A percentile compares a stretch with the other conserved stretches of the same genome.
Conservation (phyloP, 2,797 vertebrate species). For the Anguilla marmorata region DNA sequence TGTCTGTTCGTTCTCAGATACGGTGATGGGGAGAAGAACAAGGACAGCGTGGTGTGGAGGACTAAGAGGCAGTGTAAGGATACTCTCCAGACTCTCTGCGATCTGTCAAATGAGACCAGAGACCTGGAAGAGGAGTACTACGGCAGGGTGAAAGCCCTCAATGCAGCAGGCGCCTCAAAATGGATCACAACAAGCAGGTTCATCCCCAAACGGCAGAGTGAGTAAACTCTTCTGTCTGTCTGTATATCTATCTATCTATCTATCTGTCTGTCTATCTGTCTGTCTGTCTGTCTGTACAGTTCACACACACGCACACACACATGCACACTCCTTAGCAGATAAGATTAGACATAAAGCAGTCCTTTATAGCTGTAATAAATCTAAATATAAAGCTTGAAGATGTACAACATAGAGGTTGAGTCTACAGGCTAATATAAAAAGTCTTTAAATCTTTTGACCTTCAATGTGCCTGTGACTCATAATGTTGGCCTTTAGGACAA, state of each 20-base stretch:
- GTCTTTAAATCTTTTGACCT: not conserved
- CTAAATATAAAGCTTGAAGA: not conserved
- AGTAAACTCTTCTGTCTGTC: constrained; percentile 46
- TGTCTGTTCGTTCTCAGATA: constrained; percentile 61
- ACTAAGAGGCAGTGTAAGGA: constrained; percentile 50
- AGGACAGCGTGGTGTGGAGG: constrained; percentile 58
- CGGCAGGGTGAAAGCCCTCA: constrained; percentile 60
- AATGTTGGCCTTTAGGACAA: not conserved
- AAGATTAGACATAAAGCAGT: not conserved
- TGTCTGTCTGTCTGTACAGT: not conserved
- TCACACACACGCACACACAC: too few relatives aligned
- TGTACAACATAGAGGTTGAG: not conserved
- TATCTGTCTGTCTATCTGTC: not conserved
- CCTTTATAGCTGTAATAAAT: not conserved
- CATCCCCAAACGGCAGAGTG: constrained; percentile 66
- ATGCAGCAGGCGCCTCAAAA: constrained; percentile 44
- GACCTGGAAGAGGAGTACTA: constrained; percentile 60
- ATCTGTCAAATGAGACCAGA: constrained; percentile 65
- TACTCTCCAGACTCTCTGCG: constrained; percentile 58
- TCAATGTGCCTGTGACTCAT: not conserved
- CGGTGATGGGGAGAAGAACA: constrained; percentile 52
- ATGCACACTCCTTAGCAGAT: not conserved
- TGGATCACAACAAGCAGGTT: constrained; percentile 64
- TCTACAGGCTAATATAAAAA: not conserved
- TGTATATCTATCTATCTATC: not conserved